Evolutionary conservation across 2,797 vertebrate species (phyloP), one percentile per base, ranked within the genome.

Genomic region (Arremon brunneinucha): DNA sequence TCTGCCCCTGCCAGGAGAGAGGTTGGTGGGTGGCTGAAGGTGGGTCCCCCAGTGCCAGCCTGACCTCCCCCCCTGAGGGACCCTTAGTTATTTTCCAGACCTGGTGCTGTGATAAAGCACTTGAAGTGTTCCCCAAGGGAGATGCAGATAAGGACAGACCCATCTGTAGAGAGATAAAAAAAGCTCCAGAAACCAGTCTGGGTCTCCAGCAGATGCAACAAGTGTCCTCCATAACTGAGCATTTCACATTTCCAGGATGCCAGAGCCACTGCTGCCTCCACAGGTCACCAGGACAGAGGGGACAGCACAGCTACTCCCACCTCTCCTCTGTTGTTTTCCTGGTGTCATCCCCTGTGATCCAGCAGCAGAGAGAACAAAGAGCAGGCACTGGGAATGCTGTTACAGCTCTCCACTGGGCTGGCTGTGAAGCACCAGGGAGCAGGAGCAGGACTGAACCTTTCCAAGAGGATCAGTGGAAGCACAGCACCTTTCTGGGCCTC

Each of bases 261-360:
- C 70, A 56, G 65, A 35, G 28, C 10, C 35, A 75, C 27, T 49
- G 39, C 57, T 87, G 57, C 39, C 49, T 84, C 75, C 78, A 65
- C 2, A 3, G n/a, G 32, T 72, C 65, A 26, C 62, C 44, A 37
- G 0, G 6, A 53, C 30, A 71, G 71, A 78, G 43, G 46, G 62
- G 35, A 68, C 34, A 76, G 68, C 71, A 75, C 30, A 62, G 17
- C 43, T 56, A 14, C 47, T 70, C 30, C 49, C 56, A 87, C 30
- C 18, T 77, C 47, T 44, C 34, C 24, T 4, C 24, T 9, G 3
- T 84, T 80, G 3, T 84, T 80, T 53, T 44, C 56, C 43, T 46
- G 1, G 2, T 74, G 69, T 10, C n/a, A 14, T 32, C 28, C 0
- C 64, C n/a, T 3, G 2, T 2, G 6, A 52, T 59, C 44, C 59